Base-by-base conservation (phyloP, 53 echinoderm and acorn worm species). In the Zoroaster sp. region DNA sequence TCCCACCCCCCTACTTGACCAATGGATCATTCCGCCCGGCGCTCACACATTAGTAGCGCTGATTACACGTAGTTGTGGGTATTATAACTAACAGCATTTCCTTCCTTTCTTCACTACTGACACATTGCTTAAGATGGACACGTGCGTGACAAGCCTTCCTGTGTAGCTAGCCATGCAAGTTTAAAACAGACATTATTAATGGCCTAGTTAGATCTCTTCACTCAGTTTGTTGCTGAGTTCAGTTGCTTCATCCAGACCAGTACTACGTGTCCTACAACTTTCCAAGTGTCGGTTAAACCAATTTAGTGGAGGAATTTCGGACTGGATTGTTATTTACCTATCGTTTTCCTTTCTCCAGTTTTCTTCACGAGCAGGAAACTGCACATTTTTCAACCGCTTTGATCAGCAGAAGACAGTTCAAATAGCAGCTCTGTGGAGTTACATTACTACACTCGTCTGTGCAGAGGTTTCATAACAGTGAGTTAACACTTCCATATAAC, bases 1-100 rank as follows among this genome's bases (percentile, higher is more conserved):
- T 12, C 42, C 74, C 42, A 45, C 33, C 41, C 76, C 76, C 49
- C 34, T 15, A 31, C 49, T 35, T 17, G 11, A 35, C 18, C 51
- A 51, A 33, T 76, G 76, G 76, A 76, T 45, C 46, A 30, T 76
- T 49, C 51, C 49, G 34, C 47, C 76, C n/a, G n/a, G 47, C 52
- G 47, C 76, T 51, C 52, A 17, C 76, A 76, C 76, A 46, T 49
- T 32, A 45, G 31, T 33, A 47, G 47, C 34, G 52, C 45, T 76
- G 76, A 45, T 59, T 59, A 28, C 28, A n/a, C 63, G 63, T 59
- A 21, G 63, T 59, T 59, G 63, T 21, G 21, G 63, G 63, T 11
- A 59, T 28, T 59, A 59, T 59, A 59, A 11, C 63, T 25, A 28
- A 3, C 63, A 28, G 63, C 28, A 28, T 59, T 59, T 59, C 63